Conservation (phyloP, 2,797 vertebrate species). For the Muscicapa striata region DNA sequence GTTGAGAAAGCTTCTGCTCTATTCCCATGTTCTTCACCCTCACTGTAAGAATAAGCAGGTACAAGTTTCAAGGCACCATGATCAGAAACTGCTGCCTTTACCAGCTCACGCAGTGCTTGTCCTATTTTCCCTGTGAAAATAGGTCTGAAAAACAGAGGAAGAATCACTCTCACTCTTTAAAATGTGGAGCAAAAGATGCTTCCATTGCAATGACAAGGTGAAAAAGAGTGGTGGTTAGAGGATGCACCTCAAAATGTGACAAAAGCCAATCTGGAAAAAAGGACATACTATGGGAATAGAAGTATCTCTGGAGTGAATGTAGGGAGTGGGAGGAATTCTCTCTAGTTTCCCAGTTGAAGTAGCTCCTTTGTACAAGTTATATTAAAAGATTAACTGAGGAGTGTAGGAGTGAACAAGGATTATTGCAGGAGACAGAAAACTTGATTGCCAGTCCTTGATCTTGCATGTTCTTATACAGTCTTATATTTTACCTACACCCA, state of each 20-base stretch:
- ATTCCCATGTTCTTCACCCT: neutral
- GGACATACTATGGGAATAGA: neutral
- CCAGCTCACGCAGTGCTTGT: neutral
- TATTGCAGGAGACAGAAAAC: neutral
- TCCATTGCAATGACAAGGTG: neutral
- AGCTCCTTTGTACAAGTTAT: neutral
- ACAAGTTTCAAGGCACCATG: rapidly evolving
- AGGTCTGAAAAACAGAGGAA: neutral
- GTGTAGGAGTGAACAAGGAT: neutral
- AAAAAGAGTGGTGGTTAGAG: neutral
- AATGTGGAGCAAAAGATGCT: neutral
- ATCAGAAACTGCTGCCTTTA: neutral
- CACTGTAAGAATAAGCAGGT: neutral
- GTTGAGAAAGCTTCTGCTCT: neutral
- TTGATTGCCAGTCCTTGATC: neutral
- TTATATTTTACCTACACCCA: neutral
- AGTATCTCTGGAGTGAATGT: neutral
- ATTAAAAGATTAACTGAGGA: neutral
- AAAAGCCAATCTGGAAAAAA: neutral
- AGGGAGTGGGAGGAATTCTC: neutral
- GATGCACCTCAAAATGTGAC: neutral
- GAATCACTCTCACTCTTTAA: neutral
- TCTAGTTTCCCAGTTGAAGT: neutral
- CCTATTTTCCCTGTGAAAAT: neutral
- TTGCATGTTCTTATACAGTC: neutral